phyloP scores from a whole-genome alignment of 2,113 vertebrate species.

The Erythrolamprus reginae region DNA sequence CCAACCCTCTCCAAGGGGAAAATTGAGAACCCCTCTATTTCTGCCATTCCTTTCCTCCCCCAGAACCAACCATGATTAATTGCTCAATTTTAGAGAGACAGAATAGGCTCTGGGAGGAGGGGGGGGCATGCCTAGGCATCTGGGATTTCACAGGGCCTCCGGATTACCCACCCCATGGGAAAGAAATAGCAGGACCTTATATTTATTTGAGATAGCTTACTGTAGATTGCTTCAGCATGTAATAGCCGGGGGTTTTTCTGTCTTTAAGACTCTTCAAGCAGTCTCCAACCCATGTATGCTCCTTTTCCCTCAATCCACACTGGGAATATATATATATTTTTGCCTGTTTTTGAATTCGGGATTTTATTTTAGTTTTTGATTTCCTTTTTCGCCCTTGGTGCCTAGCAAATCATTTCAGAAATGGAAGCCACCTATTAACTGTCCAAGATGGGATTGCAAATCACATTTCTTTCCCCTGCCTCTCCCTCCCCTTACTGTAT shows the following conservation, averaged over 20 bases:
- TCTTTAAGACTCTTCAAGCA: not conserved
- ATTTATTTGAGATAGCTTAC: not conserved
- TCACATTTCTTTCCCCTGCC: not conserved
- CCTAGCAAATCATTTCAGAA: constrained; percentile 18
- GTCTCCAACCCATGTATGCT: not conserved
- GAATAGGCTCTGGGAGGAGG: not conserved
- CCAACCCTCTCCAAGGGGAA: not conserved
- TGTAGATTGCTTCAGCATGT: not conserved
- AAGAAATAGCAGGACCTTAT: not conserved
- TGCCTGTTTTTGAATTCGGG: not conserved
- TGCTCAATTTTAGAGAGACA: not conserved
- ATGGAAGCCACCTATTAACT: not conserved
- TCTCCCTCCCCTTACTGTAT: too few relatives aligned
- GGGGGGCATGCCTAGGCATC: not conserved
- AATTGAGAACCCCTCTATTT: not conserved
- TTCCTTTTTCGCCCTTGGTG: not conserved
- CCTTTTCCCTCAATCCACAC: too few relatives aligned
- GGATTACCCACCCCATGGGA: not conserved
- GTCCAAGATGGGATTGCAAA: not conserved
- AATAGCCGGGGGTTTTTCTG: not conserved
- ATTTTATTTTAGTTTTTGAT: not conserved
- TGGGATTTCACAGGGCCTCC: not conserved
- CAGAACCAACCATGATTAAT: not conserved
- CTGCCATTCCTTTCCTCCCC: not conserved
- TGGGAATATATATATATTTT: not conserved